phyloP scores from a whole-genome alignment of 2,888 invertebrate species.

The Monopis laevigella region DNA sequence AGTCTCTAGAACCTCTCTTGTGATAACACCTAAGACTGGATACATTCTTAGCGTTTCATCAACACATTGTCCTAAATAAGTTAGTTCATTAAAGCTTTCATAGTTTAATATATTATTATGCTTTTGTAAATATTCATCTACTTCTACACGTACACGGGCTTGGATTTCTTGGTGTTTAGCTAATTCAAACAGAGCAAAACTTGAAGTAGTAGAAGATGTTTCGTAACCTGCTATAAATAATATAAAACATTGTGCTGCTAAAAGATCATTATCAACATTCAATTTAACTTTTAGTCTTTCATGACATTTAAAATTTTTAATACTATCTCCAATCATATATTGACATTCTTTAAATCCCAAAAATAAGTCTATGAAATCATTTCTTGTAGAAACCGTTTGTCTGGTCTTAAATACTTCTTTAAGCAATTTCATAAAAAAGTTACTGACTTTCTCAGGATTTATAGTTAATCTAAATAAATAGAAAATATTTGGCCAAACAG shows the following conservation, averaged over 20 bases:
- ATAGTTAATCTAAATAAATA: slow-evolving; percentile 14
- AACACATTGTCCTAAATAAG: slow-evolving; percentile 13
- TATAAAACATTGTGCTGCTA: slow-evolving; percentile 59
- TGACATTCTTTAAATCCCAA: slow-evolving; percentile 17
- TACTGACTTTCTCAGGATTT: not conserved
- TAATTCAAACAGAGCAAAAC: slow-evolving; percentile 53
- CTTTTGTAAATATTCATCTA: slow-evolving; percentile 32
- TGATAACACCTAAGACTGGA: slow-evolving; percentile 7
- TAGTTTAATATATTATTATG: slow-evolving; percentile 43
- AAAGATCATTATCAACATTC: slow-evolving; percentile 40
- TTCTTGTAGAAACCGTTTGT: slow-evolving; percentile 15
- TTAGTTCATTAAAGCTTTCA: slow-evolving; percentile 32
- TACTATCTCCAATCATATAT: slow-evolving; percentile 19
- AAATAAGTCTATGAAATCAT: slow-evolving; percentile 22
- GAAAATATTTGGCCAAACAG: slow-evolving; percentile 17
- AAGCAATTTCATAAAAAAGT: slow-evolving; percentile 11
- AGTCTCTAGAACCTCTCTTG: slow-evolving; percentile 11
- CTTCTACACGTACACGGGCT: slow-evolving; percentile 41
- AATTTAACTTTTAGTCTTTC: slow-evolving; percentile 24
- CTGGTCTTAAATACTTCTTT: slow-evolving; percentile 13
- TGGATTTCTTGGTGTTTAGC: slow-evolving; percentile 50
- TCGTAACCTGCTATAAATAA: slow-evolving; percentile 64
- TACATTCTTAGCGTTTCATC: slow-evolving; percentile 13
- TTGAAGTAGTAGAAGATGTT: slow-evolving; percentile 55
- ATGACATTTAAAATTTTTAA: slow-evolving; percentile 17